Percentiles rank a stretch among this genome's conserved stretches.
phyloP scores from a whole-genome alignment of 2,113 vertebrate species.

The Cacatua alba region DNA sequence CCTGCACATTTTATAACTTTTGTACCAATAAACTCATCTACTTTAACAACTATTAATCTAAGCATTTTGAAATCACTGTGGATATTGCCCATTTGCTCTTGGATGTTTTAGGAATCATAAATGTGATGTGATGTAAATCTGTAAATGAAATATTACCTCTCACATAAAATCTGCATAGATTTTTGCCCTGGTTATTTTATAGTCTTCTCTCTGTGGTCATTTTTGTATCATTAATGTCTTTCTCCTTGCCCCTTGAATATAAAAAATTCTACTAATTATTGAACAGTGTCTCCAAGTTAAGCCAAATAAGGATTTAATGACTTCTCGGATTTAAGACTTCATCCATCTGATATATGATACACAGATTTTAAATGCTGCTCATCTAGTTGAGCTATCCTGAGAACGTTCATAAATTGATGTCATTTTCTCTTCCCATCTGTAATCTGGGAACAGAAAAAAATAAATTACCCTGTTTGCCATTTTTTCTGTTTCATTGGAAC shows the following conservation, averaged over 20 bases:
- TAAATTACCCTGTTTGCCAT: neutral
- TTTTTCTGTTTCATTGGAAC: neutral
- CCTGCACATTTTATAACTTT: neutral
- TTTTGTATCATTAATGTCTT: constrained; percentile 30
- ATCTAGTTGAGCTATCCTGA: neutral
- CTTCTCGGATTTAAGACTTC: constrained; percentile 12
- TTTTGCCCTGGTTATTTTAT: neutral
- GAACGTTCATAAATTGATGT: neutral
- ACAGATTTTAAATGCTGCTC: neutral
- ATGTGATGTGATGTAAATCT: neutral
- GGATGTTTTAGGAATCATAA: neutral
- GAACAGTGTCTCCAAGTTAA: neutral
- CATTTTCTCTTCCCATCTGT: constrained; percentile 1
- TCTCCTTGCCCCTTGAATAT: neutral
- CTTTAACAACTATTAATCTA: constrained; percentile 3
- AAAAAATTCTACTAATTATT: constrained; percentile 39
- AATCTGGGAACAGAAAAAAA: constrained; percentile 17
- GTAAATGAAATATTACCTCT: constrained; percentile 1
- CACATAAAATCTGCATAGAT: neutral
- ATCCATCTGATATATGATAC: neutral
- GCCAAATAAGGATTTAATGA: constrained; percentile 33
- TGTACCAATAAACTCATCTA: neutral
- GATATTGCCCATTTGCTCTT: neutral
- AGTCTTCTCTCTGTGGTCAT: constrained; percentile 1
- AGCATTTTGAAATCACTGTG: neutral